Conservation (phyloP, 2,797 vertebrate species). For the Melanotaenia boesemani region DNA sequence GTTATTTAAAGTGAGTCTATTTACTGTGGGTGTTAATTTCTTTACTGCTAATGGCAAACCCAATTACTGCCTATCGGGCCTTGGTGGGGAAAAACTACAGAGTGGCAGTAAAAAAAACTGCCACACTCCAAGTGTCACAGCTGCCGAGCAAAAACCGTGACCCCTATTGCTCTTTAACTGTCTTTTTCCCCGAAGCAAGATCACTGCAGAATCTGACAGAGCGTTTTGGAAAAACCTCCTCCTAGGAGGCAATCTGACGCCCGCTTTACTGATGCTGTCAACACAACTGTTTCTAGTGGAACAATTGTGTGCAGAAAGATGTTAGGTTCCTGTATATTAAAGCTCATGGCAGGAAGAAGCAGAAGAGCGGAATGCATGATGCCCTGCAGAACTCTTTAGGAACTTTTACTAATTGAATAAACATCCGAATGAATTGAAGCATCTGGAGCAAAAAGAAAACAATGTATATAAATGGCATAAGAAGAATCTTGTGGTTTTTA, state of each 20-base stretch:
- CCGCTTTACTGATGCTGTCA: constrained; percentile 17
- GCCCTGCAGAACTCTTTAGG: background rate
- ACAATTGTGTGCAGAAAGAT: background rate
- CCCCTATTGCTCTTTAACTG: constrained; percentile 36
- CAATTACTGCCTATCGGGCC: constrained; percentile 20
- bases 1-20: constrained; percentile 39
- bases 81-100: background rate
- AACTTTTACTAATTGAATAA: background rate
- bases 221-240: constrained; percentile 19
- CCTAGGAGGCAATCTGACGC: constrained; percentile 5
- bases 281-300: constrained; percentile 2
- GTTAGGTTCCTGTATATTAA: background rate
- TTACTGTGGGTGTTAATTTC: constrained; percentile 12
- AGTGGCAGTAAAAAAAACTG: background rate
- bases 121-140: constrained; percentile 23
- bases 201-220: constrained; percentile 36
- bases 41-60: constrained; percentile 30
- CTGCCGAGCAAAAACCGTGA: constrained; percentile 25
- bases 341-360: background rate
- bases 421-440: too few species aligned
- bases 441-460: background rate
- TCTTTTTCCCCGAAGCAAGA: constrained; percentile 16
- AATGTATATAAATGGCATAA: background rate
- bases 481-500: background rate
- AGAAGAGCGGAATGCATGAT: constrained; percentile 11